phyloP scores from a whole-genome alignment of 2,797 vertebrate species.

The Dromococcyx pavoninus region DNA sequence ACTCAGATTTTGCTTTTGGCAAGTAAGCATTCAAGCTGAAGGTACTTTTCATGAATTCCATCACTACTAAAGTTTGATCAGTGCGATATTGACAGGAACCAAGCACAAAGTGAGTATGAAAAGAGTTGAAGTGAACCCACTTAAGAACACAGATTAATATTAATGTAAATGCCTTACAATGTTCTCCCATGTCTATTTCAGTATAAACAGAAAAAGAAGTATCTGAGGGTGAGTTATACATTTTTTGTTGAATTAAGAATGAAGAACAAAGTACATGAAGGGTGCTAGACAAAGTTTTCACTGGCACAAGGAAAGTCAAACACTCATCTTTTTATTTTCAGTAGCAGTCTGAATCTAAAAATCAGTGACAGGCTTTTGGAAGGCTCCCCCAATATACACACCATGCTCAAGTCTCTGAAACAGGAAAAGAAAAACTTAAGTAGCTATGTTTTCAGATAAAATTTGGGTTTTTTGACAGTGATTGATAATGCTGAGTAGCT shows the following conservation, averaged over 20 bases:
- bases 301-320: neutral
- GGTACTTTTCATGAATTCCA: neutral
- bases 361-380: neutral
- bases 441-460: neutral
- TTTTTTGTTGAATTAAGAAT: neutral
- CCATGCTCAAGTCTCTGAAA: neutral
- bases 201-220: neutral
- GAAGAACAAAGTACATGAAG: neutral
- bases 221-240: neutral
- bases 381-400: neutral
- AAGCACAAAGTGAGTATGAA: neutral
- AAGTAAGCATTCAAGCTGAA: neutral
- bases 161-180: neutral
- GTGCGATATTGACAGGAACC: neutral
- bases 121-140: neutral
- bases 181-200: neutral
- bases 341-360: neutral
- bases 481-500: neutral
- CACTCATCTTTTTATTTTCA: neutral
- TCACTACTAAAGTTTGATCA: neutral
- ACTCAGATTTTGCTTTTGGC: neutral
- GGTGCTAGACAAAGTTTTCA: neutral
- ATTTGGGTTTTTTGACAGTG: neutral
- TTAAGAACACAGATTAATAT: neutral
- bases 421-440: neutral